A percentile compares a stretch with the other conserved stretches of the same genome.
Evolutionary conservation across 2,797 vertebrate species (phyloP).

Genomic region (Natrix natrix): DNA sequence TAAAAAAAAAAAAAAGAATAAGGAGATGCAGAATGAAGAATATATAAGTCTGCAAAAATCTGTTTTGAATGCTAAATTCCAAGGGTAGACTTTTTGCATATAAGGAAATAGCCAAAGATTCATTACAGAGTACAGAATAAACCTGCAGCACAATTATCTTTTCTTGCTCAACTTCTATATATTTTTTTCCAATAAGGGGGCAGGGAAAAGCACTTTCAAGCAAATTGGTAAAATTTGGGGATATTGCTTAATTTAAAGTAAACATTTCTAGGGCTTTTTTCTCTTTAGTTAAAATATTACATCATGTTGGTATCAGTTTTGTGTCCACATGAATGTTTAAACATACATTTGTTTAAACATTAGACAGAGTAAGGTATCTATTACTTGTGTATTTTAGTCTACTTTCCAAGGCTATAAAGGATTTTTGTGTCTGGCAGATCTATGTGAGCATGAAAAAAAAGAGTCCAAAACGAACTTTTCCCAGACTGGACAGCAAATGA

Average conservation of each 20-base stretch:
- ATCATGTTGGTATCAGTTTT: background rate
- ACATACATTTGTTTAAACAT: background rate
- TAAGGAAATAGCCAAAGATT: background rate
- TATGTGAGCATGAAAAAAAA: background rate
- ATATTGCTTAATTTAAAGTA: background rate
- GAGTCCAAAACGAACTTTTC: background rate
- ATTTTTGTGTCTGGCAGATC: background rate
- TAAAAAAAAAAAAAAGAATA: accelerated
- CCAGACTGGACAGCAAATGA: background rate
- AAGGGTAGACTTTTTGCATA: background rate
- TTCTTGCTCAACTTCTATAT: background rate
- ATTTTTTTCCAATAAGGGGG: background rate
- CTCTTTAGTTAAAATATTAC: background rate
- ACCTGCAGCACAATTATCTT: background rate
- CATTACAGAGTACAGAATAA: background rate
- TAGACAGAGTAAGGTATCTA: background rate
- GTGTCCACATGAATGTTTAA: background rate
- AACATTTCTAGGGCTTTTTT: background rate
- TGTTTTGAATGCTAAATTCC: background rate
- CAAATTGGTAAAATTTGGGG: background rate
- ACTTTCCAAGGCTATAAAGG: background rate
- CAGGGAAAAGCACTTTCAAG: background rate
- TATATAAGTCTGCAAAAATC: background rate
- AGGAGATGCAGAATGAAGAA: background rate
- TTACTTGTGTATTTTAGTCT: background rate